These are phyloP conservation scores for Threskiornis aethiopicus DNA, from an alignment of 2,797 vertebrate species.

Conservation along the genomic window DNA sequence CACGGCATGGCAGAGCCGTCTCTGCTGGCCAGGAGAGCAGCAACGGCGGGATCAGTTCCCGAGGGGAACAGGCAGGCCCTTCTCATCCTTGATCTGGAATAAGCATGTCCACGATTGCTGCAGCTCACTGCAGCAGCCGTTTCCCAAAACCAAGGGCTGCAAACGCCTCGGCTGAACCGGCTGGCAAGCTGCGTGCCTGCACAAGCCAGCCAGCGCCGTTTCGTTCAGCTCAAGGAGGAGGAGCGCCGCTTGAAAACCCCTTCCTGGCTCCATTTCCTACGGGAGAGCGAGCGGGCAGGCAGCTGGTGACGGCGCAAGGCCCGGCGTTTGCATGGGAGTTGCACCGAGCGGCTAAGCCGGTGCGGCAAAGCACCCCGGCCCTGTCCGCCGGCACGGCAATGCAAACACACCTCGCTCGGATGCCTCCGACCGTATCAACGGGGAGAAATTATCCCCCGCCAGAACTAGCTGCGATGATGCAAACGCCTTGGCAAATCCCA, in stretches of 20 bases:
- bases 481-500: background rate
- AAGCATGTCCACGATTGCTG: fast-evolving
- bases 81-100: background rate
- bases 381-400: fast-evolving
- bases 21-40: fast-evolving
- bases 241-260: background rate
- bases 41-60: background rate
- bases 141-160: background rate
- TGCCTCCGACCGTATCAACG: background rate
- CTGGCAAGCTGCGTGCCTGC: background rate
- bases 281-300: background rate
- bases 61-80: background rate
- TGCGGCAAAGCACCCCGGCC: background rate
- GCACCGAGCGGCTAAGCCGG: background rate
- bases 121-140: background rate
- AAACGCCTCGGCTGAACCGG: background rate
- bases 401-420: fast-evolving
- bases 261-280: background rate
- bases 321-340: fast-evolving
- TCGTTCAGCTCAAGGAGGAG: background rate
- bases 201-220: background rate
- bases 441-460: background rate
- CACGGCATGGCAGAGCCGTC: fast-evolving
- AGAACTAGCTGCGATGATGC: background rate
- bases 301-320: background rate